Evolutionary conservation across 2,888 invertebrate species (phyloP).

Genomic region (Ichneumon xanthorius): DNA sequence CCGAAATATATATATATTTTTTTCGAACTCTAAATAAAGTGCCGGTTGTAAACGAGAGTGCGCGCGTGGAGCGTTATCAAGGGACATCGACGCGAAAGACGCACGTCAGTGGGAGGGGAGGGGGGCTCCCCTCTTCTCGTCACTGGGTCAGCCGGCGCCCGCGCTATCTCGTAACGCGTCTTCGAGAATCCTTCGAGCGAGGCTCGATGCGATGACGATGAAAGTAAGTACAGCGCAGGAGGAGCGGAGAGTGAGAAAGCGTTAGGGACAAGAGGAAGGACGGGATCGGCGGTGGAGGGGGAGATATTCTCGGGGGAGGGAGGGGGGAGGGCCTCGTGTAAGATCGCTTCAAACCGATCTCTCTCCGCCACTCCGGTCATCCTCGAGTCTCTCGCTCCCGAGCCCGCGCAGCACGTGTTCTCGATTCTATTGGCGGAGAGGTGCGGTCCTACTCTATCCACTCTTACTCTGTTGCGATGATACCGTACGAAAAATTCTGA

Average conservation of each 20-base stretch:
- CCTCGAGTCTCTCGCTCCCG: conserved; percentile 17
- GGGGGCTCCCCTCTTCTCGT: not conserved
- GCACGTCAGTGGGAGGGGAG: no score
- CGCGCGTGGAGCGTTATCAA: conserved; percentile 5
- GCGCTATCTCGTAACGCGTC: not conserved
- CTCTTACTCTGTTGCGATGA: conserved; percentile 20
- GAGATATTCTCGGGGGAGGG: not conserved
- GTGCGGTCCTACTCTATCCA: conserved; percentile 47
- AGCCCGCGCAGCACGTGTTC: conserved; percentile 50
- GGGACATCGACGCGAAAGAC: not conserved
- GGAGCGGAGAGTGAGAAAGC: conserved; percentile 1
- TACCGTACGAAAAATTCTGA: conserved; percentile 1
- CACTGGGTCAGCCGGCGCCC: conserved; percentile 20
- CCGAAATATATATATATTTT: not conserved
- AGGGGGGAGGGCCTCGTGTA: not conserved
- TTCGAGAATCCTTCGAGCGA: not conserved
- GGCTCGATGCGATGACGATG: not conserved
- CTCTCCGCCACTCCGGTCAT: conserved; percentile 8
- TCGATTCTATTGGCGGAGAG: conserved; percentile 59
- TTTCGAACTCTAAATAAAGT: not conserved
- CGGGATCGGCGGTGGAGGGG: not conserved
- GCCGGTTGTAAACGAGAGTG: conserved; percentile 5
- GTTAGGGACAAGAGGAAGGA: conserved; percentile 1
- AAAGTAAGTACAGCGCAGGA: not conserved
- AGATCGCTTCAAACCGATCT: conserved; percentile 9